Evolutionary conservation across 2,113 vertebrate species (phyloP).

Genomic region (Tenebrosternarchus preto): DNA sequence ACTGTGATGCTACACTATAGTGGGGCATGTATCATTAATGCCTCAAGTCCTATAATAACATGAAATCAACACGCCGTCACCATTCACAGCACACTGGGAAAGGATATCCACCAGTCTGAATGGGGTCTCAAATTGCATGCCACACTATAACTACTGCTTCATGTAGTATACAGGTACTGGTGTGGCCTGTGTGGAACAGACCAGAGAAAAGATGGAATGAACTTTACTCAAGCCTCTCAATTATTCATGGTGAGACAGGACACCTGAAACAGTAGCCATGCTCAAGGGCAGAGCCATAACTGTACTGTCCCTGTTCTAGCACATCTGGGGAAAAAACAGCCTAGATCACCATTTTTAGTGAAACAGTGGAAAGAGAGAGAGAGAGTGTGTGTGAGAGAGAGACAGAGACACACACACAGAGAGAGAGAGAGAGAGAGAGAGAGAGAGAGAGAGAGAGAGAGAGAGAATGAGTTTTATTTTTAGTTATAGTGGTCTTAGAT

Average conservation of each 20-base stretch:
- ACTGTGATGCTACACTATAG: neutral
- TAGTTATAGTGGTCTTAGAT: neutral
- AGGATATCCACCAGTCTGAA: neutral
- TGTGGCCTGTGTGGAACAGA: constrained; percentile 1
- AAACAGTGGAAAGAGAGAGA: neutral
- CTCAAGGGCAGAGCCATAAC: constrained; percentile 45
- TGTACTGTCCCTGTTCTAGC: constrained; percentile 22
- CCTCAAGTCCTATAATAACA: neutral
- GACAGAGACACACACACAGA: too few species aligned
- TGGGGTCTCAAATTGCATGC: neutral
- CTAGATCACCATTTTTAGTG: neutral
- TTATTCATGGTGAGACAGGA: constrained; percentile 67
- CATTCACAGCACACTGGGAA: neutral
- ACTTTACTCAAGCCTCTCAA: constrained; percentile 59
- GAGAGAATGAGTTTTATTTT: neutral
- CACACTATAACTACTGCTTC: neutral
- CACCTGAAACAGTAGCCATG: constrained; percentile 67
- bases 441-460: too few species aligned
- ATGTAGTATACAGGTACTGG: neutral
- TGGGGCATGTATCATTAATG: constrained; percentile 19
- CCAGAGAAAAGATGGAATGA: constrained; percentile 48
- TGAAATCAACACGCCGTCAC: neutral
- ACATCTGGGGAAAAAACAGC: constrained; percentile 10
- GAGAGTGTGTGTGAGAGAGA: neutral
- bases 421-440: constrained; percentile 4